These are phyloP conservation scores for Lepidocolaptes lacrymiger DNA, from an alignment of 2,797 vertebrate species.

Conservation along the genomic window DNA sequence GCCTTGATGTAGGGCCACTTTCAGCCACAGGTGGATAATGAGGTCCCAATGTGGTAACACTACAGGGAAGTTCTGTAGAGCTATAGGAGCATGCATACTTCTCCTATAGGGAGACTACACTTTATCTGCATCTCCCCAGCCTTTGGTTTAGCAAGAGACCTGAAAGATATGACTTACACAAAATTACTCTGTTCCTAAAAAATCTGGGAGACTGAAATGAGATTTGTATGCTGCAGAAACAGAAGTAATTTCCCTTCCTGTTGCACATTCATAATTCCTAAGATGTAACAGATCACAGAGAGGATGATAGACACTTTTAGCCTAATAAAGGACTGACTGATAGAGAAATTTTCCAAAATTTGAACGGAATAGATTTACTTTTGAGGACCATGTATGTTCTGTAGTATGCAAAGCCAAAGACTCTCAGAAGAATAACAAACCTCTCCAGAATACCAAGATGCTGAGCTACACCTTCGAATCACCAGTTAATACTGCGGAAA, in stretches of 20 bases:
- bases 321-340: background rate
- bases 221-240: background rate
- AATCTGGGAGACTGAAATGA: background rate
- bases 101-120: background rate
- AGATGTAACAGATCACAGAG: background rate
- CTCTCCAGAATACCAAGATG: background rate
- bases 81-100: background rate
- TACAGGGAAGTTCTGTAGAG: background rate
- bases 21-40: background rate
- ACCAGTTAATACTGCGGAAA: conserved; percentile 1
- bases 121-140: background rate
- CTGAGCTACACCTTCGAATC: background rate
- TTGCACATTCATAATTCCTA: background rate
- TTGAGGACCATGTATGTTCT: fast-evolving
- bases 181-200: background rate
- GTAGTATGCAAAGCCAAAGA: background rate
- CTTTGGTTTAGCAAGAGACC: background rate
- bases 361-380: background rate
- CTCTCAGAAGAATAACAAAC: background rate
- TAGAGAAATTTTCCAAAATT: background rate
- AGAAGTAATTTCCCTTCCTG: background rate
- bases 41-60: background rate
- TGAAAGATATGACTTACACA: background rate
- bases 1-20: background rate
- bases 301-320: background rate